Base-by-base conservation (phyloP, 1,140 invertebrate genomes). In the Papilio helenus region DNA sequence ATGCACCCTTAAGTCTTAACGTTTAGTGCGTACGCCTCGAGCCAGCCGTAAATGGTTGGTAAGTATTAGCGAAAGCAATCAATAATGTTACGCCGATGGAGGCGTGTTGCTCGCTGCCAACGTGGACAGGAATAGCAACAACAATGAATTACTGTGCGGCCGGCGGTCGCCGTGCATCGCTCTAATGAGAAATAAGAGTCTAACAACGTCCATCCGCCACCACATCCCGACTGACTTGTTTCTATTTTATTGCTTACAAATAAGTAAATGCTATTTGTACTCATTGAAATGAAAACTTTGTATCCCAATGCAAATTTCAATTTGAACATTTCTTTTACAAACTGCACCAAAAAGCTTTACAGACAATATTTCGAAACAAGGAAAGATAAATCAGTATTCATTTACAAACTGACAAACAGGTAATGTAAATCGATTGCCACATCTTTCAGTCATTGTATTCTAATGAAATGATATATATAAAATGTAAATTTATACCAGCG, bases 31-130 rank as follows among this genome's bases (percentile, higher is more conserved):
- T 68, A 68, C 61, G 61, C 49, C 74, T 76, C 16, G 12, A 76
- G 51, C 3, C 26, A 49, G 34, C 42, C 44, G 42, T 44, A 23
- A 74, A 74, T 74, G 74, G 46, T 39, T 29, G 74, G 49, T 76
- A 76, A 51, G 74, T 76, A 58, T 74, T 49, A 76, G 74, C 74
- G 49, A 76, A 51, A 76, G 51, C 74, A 76, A 76, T 76, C 74
- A 76, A 76, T 76, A 76, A 76, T 58, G 74, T 39, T 76, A 76
- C 39, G 51, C 26, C 74, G 46, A 76, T 76, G 26, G 51, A 8
- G 29, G 51, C 74, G 51, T 55, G 74, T 51, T 76, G 49, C 29
- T 51, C 74, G 26, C 10, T 29, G 58, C 61, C 51, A 39, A 26
- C 74, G 49, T 58, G 49, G 51, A 58, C 49, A 76, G 51, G 26